These are phyloP conservation scores for Trogon melanurus DNA, from an alignment of 2,113 vertebrate species.

Conservation along the genomic window DNA sequence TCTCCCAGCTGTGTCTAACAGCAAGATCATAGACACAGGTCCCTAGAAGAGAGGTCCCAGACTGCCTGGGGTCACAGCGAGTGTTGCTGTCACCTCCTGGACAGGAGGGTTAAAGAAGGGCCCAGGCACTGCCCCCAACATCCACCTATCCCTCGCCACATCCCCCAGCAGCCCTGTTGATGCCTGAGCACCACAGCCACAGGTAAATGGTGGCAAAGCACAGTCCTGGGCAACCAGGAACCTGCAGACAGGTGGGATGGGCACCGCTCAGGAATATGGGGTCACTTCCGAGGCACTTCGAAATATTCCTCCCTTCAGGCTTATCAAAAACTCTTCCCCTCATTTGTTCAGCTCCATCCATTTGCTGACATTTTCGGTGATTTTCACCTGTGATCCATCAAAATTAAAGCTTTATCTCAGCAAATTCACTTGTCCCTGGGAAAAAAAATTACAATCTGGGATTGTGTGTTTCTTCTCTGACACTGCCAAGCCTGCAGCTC, in stretches of 20 bases:
- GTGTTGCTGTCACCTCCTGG: neutral
- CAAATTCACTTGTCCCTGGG: neutral
- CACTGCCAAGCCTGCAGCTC: neutral
- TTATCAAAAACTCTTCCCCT: neutral
- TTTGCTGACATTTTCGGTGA: neutral
- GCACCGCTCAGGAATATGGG: neutral
- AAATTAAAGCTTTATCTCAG: neutral
- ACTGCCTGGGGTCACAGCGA: neutral
- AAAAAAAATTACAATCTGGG: neutral
- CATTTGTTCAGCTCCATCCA: neutral
- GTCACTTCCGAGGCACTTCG: neutral
- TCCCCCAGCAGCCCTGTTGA: neutral
- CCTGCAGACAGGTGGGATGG: neutral
- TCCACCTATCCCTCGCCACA: accelerated
- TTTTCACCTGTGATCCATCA: neutral
- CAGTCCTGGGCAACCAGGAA: neutral
- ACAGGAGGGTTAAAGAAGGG: neutral
- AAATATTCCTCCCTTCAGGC: neutral
- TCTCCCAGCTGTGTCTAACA: neutral
- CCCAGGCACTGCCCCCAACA: neutral
- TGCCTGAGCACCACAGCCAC: neutral
- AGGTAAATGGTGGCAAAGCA: neutral
- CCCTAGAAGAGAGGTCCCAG: neutral
- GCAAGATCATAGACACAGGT: neutral
- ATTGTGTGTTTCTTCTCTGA: neutral